These are phyloP conservation scores for Sinocyclocheilus maitianheensis DNA, from an alignment of 2,113 vertebrate species.

Conservation along the genomic window DNA sequence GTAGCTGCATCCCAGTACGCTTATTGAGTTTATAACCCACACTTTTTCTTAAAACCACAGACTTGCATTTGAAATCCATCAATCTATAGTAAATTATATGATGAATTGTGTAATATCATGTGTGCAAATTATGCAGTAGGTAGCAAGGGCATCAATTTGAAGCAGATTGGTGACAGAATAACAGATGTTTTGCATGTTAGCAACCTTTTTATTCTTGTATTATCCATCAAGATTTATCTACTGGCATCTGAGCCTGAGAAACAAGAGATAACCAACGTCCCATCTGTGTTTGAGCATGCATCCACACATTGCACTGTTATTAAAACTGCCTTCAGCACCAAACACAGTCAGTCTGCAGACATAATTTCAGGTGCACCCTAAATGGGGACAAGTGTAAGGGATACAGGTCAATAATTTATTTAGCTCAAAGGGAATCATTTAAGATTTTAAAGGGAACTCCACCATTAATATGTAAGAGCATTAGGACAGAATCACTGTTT, in stretches of 20 bases:
- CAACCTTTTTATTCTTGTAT: neutral
- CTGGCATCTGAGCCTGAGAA: neutral
- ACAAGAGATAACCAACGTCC: neutral
- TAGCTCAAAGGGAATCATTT: too few species aligned
- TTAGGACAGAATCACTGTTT: too few species aligned
- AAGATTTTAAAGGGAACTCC: too few species aligned
- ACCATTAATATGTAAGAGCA: too few species aligned
- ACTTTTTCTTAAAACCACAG: neutral
- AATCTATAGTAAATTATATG: neutral
- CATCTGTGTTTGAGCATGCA: neutral
- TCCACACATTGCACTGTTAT: neutral
- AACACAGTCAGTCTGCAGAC: neutral
- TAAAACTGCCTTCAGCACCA: slow-evolving; percentile 1
- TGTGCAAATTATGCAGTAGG: neutral
- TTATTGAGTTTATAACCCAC: neutral
- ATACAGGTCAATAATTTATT: too few species aligned
- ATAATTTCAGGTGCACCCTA: neutral
- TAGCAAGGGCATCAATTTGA: neutral
- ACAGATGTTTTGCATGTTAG: neutral
- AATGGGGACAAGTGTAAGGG: too few species aligned
- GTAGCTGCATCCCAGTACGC: neutral
- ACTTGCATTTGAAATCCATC: neutral
- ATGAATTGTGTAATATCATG: neutral
- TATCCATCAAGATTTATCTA: neutral
- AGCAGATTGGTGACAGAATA: neutral